Evolutionary conservation across 2,113 vertebrate genomes (phyloP).

Genomic region (Pygathrix nemaeus): DNA sequence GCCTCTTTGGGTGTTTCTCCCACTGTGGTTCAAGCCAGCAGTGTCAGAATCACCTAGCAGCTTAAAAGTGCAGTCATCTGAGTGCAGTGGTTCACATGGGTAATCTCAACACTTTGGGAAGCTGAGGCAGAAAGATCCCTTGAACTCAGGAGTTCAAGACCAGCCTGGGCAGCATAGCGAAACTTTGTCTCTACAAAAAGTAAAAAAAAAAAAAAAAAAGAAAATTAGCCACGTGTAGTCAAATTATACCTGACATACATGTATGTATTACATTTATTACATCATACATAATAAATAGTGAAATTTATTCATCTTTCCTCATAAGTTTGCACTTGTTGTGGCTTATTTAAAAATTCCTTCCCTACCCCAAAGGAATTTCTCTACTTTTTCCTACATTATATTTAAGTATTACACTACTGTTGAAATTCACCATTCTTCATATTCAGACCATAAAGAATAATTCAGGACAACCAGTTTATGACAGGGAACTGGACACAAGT

Average conservation of each 20-base stretch:
- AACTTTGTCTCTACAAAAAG: not conserved
- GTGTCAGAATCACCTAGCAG: not conserved
- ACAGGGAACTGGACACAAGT: not conserved
- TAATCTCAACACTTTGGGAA: not conserved
- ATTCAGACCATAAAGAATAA: not conserved
- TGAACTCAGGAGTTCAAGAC: not conserved
- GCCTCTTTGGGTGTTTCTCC: not conserved
- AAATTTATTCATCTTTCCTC: not conserved
- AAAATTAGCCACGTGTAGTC: too few relatives aligned
- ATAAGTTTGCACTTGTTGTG: not conserved
- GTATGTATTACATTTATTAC: too few relatives aligned
- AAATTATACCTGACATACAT: too few relatives aligned
- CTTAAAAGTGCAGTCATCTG: not conserved
- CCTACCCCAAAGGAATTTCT: not conserved
- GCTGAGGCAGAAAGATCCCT: not conserved
- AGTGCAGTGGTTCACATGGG: not conserved
- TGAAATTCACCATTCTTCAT: not conserved
- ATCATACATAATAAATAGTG: not conserved
- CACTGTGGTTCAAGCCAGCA: not conserved
- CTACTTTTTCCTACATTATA: not conserved
- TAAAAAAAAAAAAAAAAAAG: not conserved
- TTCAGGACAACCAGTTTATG: not conserved
- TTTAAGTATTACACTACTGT: not conserved
- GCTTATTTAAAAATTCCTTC: slow-evolving; percentile 27
- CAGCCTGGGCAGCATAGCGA: not conserved